These are phyloP conservation scores for Nerophis ophidion DNA, from an alignment of 2,113 vertebrate species.

Conservation along the genomic window DNA sequence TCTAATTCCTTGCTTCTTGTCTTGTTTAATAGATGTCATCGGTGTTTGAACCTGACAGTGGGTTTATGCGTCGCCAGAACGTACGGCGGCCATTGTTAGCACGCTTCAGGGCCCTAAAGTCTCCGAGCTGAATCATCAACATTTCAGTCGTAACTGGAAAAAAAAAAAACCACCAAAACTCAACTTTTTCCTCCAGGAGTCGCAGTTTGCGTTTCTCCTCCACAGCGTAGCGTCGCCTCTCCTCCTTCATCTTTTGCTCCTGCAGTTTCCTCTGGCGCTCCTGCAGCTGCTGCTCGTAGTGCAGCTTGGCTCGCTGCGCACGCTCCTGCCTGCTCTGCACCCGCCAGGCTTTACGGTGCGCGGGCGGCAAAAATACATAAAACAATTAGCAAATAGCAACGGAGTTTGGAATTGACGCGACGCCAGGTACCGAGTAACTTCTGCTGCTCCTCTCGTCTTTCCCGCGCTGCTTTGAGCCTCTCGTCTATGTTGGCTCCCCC, in stretches of 20 bases:
- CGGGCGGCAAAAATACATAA: neutral
- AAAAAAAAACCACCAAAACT: constrained; percentile 34
- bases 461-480: constrained; percentile 82
- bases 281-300: constrained; percentile 85
- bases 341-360: constrained; percentile 74
- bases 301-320: constrained; percentile 79
- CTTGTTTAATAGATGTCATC: too few species aligned
- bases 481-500: constrained; percentile 79
- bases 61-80: too few species aligned
- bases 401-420: neutral
- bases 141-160: too few species aligned
- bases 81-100: too few species aligned
- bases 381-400: neutral
- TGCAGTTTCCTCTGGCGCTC: constrained; percentile 84
- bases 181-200: constrained; percentile 86
- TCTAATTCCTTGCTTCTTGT: too few species aligned
- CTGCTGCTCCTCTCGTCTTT: constrained; percentile 81
- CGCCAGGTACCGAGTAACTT: constrained; percentile 78
- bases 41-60: too few species aligned
- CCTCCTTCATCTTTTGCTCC: constrained; percentile 84
- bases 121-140: too few species aligned
- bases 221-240: constrained; percentile 80
- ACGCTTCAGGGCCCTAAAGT: too few species aligned
- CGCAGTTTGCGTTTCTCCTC: constrained; percentile 86
- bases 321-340: constrained; percentile 79